phyloP scores from a whole-genome alignment of 2,797 vertebrate genomes.

The Orientallactaga sibirica region DNA sequence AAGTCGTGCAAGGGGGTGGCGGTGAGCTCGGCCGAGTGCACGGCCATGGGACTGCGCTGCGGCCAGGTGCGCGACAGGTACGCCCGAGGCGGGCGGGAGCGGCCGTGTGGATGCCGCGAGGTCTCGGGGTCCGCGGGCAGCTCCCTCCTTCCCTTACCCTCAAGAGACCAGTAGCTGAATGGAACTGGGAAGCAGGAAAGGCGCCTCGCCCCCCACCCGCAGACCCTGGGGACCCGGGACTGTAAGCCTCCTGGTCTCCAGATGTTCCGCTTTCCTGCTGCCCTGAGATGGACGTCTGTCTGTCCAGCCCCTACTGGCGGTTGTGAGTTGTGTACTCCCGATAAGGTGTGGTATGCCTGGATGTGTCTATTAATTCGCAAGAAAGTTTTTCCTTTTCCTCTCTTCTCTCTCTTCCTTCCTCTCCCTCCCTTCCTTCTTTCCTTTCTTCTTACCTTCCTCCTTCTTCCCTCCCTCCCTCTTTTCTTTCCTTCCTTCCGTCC shows the following conservation, averaged over 20 bases:
- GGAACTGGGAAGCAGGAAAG: neutral
- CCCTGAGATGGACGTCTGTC: neutral
- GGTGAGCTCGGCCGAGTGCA: slow-evolving; percentile 90
- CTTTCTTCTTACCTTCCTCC: too few species aligned
- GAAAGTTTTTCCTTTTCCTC: neutral
- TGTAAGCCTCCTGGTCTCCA: neutral
- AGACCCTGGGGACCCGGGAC: neutral
- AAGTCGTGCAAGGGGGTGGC: slow-evolving; percentile 93
- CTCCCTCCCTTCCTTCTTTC: too few species aligned
- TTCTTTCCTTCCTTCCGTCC: too few species aligned
- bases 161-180: neutral
- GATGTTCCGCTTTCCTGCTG: neutral
- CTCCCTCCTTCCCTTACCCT: neutral
- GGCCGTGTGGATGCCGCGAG: too few species aligned
- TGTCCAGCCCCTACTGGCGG: neutral
- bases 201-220: neutral
- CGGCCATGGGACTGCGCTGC: slow-evolving; percentile 89
- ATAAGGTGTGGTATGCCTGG: neutral
- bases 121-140: rapidly evolving
- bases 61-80: slow-evolving; percentile 94
- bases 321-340: neutral
- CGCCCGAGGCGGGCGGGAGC: neutral
- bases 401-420: too few species aligned
- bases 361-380: rapidly evolving
- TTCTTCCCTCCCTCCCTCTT: too few species aligned